phyloP scores from a whole-genome alignment of 2,113 vertebrate species.

The Benitochromis conjunctus region DNA sequence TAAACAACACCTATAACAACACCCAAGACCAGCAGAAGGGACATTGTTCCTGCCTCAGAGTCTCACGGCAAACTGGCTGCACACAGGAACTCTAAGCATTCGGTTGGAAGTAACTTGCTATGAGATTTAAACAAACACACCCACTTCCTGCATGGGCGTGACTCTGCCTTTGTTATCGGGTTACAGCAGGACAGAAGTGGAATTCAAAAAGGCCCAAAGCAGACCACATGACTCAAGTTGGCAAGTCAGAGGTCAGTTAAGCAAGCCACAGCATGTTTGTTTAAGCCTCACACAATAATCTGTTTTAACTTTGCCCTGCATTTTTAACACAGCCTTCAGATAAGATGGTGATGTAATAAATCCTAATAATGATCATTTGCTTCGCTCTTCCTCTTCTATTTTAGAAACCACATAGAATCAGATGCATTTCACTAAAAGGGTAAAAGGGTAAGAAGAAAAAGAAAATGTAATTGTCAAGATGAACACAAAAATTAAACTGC shows the following conservation, averaged over 20 bases:
- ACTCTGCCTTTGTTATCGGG: neutral
- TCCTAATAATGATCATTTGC: neutral
- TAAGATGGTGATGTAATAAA: neutral
- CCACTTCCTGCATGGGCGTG: neutral
- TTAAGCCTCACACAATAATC: neutral
- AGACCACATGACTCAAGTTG: neutral
- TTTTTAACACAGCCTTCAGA: neutral
- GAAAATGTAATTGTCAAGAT: neutral
- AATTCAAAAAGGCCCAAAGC: neutral
- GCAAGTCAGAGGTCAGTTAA: neutral
- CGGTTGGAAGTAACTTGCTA: neutral
- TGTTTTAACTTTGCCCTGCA: neutral
- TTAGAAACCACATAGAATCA: neutral
- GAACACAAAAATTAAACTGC: neutral
- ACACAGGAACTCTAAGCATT: neutral
- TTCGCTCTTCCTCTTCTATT: neutral
- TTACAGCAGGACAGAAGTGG: neutral
- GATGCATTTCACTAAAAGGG: neutral
- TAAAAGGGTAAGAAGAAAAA: neutral
- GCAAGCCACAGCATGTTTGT: neutral
- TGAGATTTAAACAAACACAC: neutral
- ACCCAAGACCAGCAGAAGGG: constrained; percentile 30
- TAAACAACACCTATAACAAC: constrained; percentile 60
- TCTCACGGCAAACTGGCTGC: neutral
- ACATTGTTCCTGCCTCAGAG: constrained; percentile 14